Base-by-base conservation (phyloP, 2,888 invertebrate genomes). In the Hypolimnas misippus region DNA sequence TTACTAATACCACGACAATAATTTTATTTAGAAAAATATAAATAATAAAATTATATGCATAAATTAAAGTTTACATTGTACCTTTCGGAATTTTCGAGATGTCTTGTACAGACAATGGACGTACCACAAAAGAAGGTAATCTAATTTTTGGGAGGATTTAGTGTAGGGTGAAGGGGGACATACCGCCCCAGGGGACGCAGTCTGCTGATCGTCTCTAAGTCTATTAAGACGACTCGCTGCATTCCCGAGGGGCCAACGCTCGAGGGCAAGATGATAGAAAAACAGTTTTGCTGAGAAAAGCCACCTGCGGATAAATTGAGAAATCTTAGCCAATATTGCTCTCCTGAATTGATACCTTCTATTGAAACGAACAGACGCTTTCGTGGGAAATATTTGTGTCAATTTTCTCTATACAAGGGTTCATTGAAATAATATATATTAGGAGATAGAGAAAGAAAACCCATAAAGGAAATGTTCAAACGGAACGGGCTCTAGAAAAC, bases 181-280 rank as follows among this genome's bases (percentile, higher is more conserved):
- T 76, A 79, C 77, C 72, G 81, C 86, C 89, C 76, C 79, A 67
- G 77, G 87, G 87, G 85, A 82, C 80, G 79, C 77, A 81, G 81
- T 79, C 83, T 78, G 81, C 81, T 75, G 79, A 81, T 82, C 82
- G 83, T 83, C 82, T 83, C 80, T 87, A 88, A 91, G 87, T 89
- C 89, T 89, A 89, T 90, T 90, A 91, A 87, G 87, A 85, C 83
- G 86, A 86, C 86, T 87, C 81, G 82, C 82, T 77, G 73, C 76
- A 72, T 72, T 79, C 84, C 77, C 79, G 52, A 67, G 83, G 86
- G 87, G 79, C 70, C 70, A 70, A 73, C 73, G 76, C 82, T 83
- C 78, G 70, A 76, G 75, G 82, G 83, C 73, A 77, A 77, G 75
- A 76, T 76, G 79, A 84, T 84, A 83, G 77, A 84, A 86, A 86